A percentile compares a stretch with the other conserved stretches of the same genome.
These are phyloP conservation scores for Cyclophora punctaria DNA, from an alignment of 2,888 invertebrate species.

Conservation along the genomic window DNA sequence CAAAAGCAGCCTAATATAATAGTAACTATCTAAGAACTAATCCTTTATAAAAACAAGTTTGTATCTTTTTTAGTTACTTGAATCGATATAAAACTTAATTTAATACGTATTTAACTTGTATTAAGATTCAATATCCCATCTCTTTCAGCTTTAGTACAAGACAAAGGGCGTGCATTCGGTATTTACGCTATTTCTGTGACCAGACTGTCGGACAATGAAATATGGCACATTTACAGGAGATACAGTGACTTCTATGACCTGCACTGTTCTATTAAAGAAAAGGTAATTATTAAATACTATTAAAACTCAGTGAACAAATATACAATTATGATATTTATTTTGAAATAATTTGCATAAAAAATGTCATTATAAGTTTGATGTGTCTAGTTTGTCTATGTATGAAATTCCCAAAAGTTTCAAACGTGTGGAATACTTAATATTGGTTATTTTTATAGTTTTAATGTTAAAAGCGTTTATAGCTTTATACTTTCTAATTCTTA, in stretches of 20 bases:
- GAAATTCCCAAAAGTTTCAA: background rate
- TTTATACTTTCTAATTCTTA: too few relatives aligned
- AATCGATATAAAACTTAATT: too few relatives aligned
- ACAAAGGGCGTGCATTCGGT: constrained; percentile 89
- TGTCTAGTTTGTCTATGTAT: background rate
- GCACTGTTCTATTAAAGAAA: constrained; percentile 85
- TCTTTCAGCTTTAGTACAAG: constrained; percentile 81
- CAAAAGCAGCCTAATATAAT: too few relatives aligned
- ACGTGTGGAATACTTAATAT: background rate
- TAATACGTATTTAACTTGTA: too few relatives aligned
- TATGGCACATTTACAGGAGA: constrained; percentile 93
- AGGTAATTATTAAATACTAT: constrained; percentile 43
- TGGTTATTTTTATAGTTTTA: too few relatives aligned
- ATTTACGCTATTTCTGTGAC: constrained; percentile 91
- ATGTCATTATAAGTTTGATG: background rate
- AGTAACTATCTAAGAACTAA: too few relatives aligned
- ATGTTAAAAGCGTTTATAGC: too few relatives aligned
- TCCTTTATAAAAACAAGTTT: too few relatives aligned
- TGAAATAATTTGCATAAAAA: too few relatives aligned
- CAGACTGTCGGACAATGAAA: constrained; percentile 80
- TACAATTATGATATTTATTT: too few relatives aligned
- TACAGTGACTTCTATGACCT: constrained; percentile 96
- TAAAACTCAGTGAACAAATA: background rate
- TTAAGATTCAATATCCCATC: too few relatives aligned
- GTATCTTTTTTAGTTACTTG: too few relatives aligned